Evolutionary conservation across 2,797 vertebrate species (phyloP), one percentile per base, ranked within the genome.

Genomic region (Poeciliopsis presidionis): DNA sequence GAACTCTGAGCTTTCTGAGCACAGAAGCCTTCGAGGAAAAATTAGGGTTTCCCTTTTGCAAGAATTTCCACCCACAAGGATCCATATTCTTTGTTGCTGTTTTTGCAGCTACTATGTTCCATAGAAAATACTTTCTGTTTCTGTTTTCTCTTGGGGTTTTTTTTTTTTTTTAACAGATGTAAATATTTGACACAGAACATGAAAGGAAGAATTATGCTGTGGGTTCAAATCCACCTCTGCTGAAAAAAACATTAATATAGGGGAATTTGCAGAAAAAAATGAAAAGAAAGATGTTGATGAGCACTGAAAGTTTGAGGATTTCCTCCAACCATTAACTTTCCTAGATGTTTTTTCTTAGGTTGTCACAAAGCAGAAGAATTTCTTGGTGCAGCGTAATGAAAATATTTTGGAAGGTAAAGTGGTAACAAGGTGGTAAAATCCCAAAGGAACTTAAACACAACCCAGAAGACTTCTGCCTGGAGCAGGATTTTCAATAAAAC

Each of bases 41-140:
- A 82, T 71, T 49, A 78, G 86, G 87, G 87, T 78, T 92, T 93
- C 91, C 87, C 87, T 81, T 2, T 90, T 72, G 74, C 45, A 88
- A 87, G 79, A 87, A 88, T 87, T 84, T 84, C 77, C 79, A 87
- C 75, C 69, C 81, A 84, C 78, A 70, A 71, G 81, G 51, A 72
- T 39, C 51, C 16, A 0, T 30, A 57, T 53, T 87, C 49, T 77
- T 76, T 84, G 51, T 74, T 84, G 57, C 61, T 16, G 28, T 72
- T 81, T 81, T n/a, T 18, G 55, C 46, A 81, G 55, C 33, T 67
- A 7, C 39, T 4, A n/a, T 69, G 51, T 55, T 7, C 36, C 36
- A 39, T 67, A 22, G 20, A 83, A 81, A 75, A 30, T 77, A 63
- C 30, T 61, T 28, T 51, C 22, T 36, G 13, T 80, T 69, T 74